Percentiles rank a stretch among this genome's conserved stretches.
Conservation (phyloP, 2,113 vertebrate species). For the Chrysochloris asiatica region DNA sequence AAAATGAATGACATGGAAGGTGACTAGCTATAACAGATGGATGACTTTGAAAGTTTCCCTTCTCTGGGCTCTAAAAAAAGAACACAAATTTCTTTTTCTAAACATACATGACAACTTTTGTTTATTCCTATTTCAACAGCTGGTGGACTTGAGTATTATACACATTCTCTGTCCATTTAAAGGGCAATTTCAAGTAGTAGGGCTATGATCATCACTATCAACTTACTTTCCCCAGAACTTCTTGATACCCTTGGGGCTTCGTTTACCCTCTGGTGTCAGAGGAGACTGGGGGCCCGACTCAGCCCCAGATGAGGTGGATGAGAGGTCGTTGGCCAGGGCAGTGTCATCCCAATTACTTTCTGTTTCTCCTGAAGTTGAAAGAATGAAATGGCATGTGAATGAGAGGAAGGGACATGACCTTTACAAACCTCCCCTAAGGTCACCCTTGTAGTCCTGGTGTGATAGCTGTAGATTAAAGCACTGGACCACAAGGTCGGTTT, state of each 20-base stretch:
- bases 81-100: background rate
- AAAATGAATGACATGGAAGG: background rate
- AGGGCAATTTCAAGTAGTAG: background rate
- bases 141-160: background rate
- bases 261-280: constrained; percentile 91
- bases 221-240: constrained; percentile 99
- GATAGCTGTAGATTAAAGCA: too few species aligned
- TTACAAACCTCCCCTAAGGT: background rate
- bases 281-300: constrained; percentile 90
- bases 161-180: background rate
- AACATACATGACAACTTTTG: background rate
- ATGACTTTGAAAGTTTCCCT: background rate
- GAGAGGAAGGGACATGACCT: background rate
- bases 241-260: constrained; percentile 95
- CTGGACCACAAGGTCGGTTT: too few species aligned
- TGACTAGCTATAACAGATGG: background rate
- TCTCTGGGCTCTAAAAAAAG: background rate
- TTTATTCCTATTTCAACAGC: background rate
- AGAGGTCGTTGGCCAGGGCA: constrained; percentile 83
- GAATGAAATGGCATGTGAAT: constrained; percentile 46
- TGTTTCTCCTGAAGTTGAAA: constrained; percentile 86
- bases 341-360: constrained; percentile 86
- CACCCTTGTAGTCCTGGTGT: too few species aligned
- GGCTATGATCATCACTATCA: background rate
- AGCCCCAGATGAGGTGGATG: constrained; percentile 85